Percentiles rank a stretch among this genome's conserved stretches.
Evolutionary conservation across 2,113 vertebrate species (phyloP).

Genomic region (Fukomys damarensis): DNA sequence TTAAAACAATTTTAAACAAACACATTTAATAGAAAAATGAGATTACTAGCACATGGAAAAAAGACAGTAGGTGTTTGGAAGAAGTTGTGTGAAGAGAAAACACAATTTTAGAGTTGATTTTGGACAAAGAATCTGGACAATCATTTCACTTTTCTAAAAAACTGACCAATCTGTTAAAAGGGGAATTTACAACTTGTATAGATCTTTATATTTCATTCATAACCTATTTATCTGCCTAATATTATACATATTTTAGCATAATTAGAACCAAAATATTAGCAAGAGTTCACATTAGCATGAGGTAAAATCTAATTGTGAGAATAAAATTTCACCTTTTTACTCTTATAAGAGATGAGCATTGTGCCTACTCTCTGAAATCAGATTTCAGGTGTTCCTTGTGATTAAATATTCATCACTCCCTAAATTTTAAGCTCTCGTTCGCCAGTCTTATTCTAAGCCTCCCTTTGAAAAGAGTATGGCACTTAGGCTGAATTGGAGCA

Average conservation of each 20-base stretch:
- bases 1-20: background rate
- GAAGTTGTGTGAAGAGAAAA: background rate
- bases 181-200: background rate
- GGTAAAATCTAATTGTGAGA: background rate
- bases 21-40: background rate
- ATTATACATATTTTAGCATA: background rate
- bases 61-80: background rate
- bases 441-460: conserved; percentile 17
- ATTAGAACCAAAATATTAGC: background rate
- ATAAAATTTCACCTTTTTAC: conserved; percentile 1
- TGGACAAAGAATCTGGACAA: background rate
- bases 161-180: background rate
- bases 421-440: conserved; percentile 35
- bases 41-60: background rate
- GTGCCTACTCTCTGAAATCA: background rate
- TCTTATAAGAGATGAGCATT: conserved; percentile 42
- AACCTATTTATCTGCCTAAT: background rate
- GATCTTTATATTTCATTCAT: background rate
- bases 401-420: conserved; percentile 51
- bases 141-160: background rate
- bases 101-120: background rate
- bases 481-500: conserved; percentile 61
- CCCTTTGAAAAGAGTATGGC: conserved; percentile 42
- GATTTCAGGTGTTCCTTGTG: background rate
- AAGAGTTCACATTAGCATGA: background rate